Conservation (phyloP, 2,888 invertebrate genomes). For the Rhagonycha lutea region DNA sequence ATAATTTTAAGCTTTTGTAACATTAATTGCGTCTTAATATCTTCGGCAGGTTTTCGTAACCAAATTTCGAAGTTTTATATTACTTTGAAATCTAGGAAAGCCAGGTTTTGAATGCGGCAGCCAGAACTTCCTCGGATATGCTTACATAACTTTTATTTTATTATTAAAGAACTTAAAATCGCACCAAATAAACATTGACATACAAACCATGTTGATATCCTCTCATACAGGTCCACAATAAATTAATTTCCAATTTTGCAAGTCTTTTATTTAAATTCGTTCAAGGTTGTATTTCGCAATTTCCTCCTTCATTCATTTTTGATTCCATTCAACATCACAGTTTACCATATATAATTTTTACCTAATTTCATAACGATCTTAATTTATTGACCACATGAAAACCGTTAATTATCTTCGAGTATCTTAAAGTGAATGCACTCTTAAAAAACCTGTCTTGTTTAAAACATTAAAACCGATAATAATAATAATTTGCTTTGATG, state of each 20-base stretch:
- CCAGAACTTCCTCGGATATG: no score
- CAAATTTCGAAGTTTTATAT: no score
- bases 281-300: background rate
- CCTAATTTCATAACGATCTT: background rate
- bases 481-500: background rate
- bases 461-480: background rate
- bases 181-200: background rate
- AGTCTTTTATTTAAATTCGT: background rate
- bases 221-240: background rate
- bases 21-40: no score
- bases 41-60: no score
- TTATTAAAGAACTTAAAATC: no score
- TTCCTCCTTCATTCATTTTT: background rate
- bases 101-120: background rate
- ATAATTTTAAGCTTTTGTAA: no score
- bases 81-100: no score
- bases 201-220: background rate
- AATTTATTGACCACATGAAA: background rate
- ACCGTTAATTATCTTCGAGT: background rate
- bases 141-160: no score
- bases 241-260: background rate
- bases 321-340: background rate
- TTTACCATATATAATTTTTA: background rate
- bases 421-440: background rate
- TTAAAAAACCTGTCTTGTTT: background rate